phyloP scores from a whole-genome alignment of 2,888 invertebrate species.

The Steromphala cineraria region DNA sequence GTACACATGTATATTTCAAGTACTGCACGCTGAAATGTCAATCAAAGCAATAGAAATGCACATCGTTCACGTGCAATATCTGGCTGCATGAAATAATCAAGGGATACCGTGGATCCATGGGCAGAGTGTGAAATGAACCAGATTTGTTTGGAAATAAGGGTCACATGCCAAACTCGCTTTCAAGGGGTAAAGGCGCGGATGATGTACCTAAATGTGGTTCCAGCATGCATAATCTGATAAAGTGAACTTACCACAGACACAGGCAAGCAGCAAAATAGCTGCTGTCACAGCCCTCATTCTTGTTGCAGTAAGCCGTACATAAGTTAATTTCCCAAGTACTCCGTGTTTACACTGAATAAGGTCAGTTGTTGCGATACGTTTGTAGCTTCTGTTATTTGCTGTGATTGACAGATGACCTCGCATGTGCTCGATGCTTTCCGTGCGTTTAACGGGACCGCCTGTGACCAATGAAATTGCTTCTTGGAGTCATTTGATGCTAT shows the following conservation, averaged over 20 bases:
- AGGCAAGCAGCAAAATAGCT: constrained; percentile 30
- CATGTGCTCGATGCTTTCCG: constrained; percentile 19
- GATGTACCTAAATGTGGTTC: too few relatives aligned
- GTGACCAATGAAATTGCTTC: not conserved
- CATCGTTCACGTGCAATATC: too few relatives aligned
- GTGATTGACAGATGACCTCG: constrained; percentile 21
- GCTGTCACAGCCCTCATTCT: constrained; percentile 34
- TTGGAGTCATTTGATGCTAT: not conserved
- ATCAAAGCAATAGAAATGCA: too few relatives aligned
- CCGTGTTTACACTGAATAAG: constrained; percentile 25
- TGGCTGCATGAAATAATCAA: too few relatives aligned
- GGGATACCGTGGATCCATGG: too few relatives aligned
- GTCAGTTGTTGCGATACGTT: constrained; percentile 13
- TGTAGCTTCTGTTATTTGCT: constrained; percentile 15
- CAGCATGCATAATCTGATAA: not conserved
- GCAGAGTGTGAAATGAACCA: too few relatives aligned
- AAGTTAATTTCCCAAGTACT: constrained; percentile 17
- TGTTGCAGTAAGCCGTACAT: constrained; percentile 7
- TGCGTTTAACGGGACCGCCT: constrained; percentile 9
- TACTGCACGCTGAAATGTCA: too few relatives aligned
- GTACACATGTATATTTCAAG: too few relatives aligned
- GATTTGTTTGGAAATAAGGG: constrained; percentile 8
- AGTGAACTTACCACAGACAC: constrained; percentile 27
- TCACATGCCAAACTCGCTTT: not conserved
- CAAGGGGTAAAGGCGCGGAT: not conserved